Evolutionary conservation across 2,113 vertebrate genomes (phyloP).

Genomic region (Podarcis cretensis): DNA sequence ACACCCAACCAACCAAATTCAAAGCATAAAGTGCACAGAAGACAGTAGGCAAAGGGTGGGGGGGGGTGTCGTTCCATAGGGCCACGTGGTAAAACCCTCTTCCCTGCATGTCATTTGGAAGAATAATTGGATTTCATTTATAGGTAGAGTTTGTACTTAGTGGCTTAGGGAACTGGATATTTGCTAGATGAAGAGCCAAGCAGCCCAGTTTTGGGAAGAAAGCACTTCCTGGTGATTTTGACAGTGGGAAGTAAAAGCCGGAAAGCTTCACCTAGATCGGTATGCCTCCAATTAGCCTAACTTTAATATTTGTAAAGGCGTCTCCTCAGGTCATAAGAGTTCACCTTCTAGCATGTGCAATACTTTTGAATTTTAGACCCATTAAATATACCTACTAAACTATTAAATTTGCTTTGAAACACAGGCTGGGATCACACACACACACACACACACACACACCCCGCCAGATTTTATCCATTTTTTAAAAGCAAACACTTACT

Average conservation of each 20-base stretch:
- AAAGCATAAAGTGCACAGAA: constrained; percentile 47
- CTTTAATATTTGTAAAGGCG: constrained; percentile 33
- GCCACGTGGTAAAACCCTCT: constrained; percentile 11
- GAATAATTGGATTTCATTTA: constrained; percentile 35
- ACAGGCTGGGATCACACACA: background rate
- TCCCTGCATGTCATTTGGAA: background rate
- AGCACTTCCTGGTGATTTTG: constrained; percentile 27
- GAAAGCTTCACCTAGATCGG: background rate
- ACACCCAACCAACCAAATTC: constrained; percentile 32
- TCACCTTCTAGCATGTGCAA: background rate
- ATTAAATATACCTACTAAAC: constrained; percentile 14
- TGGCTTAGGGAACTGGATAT: constrained; percentile 12
- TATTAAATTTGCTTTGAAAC: constrained; percentile 20
- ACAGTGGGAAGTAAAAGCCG: constrained; percentile 35
- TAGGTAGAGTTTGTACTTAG: background rate
- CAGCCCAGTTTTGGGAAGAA: constrained; percentile 12
- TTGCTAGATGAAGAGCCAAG: constrained; percentile 8
- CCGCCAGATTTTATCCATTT: constrained; percentile 10
- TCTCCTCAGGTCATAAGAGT: constrained; percentile 31
- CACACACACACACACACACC: no score
- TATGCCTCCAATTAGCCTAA: constrained; percentile 45
- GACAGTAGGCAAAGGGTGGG: background rate
- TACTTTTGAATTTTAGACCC: background rate
- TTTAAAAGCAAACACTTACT: constrained; percentile 10
- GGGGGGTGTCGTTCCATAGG: constrained; percentile 23